Evolutionary conservation across 2,113 vertebrate genomes (phyloP).

Genomic region (Anseranas semipalmata): DNA sequence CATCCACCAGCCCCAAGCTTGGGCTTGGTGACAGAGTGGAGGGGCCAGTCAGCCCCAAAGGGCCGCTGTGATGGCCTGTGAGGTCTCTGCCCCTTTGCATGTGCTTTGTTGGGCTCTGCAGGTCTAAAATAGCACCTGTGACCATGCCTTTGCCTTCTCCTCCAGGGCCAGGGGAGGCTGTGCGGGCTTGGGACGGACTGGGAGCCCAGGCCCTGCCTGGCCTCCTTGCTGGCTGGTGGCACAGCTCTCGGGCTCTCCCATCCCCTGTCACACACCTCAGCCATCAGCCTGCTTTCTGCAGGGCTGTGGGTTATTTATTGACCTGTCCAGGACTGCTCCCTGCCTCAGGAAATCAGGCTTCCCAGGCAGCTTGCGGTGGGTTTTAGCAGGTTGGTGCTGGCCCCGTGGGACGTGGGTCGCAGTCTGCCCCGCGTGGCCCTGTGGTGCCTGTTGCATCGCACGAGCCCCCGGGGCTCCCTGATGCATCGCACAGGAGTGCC

Average conservation of each 20-base stretch:
- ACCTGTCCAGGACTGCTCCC: not conserved
- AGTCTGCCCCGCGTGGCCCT: too few relatives aligned
- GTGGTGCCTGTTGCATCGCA: not conserved
- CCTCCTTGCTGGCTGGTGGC: rapidly evolving
- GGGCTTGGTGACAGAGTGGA: not conserved
- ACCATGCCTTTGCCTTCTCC: not conserved
- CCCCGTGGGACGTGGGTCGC: rapidly evolving
- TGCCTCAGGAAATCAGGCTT: not conserved
- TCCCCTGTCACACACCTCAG: rapidly evolving
- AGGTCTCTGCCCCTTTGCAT: rapidly evolving
- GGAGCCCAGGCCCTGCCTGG: not conserved
- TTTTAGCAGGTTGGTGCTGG: not conserved
- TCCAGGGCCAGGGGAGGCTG: not conserved
- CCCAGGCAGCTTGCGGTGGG: not conserved
- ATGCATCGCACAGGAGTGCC: rapidly evolving
- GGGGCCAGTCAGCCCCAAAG: too few relatives aligned
- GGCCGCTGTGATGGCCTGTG: rapidly evolving
- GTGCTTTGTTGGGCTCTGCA: not conserved
- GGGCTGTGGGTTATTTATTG: not conserved
- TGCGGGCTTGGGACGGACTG: rapidly evolving
- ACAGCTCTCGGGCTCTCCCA: rapidly evolving
- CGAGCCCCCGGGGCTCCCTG: not conserved
- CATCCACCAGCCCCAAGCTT: rapidly evolving
- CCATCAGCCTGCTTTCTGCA: not conserved
- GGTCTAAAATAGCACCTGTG: not conserved